Evolutionary conservation across 2,797 vertebrate genomes (phyloP).

Genomic region (Malacoraja senta): DNA sequence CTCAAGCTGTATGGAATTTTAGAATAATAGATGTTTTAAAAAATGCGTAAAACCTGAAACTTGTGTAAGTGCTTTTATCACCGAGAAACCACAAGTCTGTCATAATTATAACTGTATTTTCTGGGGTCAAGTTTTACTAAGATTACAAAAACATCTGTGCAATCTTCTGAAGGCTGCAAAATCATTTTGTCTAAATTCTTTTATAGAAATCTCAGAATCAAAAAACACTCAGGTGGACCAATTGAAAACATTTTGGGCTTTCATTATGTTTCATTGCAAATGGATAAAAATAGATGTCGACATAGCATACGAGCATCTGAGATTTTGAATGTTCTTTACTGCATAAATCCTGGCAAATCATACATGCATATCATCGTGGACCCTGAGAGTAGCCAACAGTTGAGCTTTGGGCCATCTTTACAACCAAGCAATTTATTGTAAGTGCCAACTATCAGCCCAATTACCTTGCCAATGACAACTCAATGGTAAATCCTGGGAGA

Average conservation of each 20-base stretch:
- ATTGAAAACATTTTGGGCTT: not conserved
- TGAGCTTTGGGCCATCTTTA: not conserved
- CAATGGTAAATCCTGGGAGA: not conserved
- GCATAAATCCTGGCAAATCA: not conserved
- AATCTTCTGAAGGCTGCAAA: not conserved
- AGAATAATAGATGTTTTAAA: not conserved
- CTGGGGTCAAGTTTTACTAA: not conserved
- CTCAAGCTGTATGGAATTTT: constrained; percentile 14
- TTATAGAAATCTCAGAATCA: not conserved
- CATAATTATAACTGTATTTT: not conserved
- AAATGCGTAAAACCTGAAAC: not conserved
- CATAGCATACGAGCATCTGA: not conserved
- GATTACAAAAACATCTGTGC: not conserved
- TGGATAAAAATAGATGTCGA: not conserved
- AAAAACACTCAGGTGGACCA: not conserved
- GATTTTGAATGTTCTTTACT: not conserved
- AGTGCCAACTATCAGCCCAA: not conserved
- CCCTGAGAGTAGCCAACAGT: not conserved
- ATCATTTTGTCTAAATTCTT: not conserved
- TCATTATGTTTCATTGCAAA: not conserved
- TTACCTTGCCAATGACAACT: not conserved
- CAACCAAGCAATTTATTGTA: not conserved
- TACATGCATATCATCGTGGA: not conserved
- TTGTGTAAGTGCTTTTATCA: constrained; percentile 5
- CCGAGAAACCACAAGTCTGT: constrained; percentile 26